phyloP scores from a whole-genome alignment of 92 coral and sea anemone genomes.

The Epizoanthus illoricatus region DNA sequence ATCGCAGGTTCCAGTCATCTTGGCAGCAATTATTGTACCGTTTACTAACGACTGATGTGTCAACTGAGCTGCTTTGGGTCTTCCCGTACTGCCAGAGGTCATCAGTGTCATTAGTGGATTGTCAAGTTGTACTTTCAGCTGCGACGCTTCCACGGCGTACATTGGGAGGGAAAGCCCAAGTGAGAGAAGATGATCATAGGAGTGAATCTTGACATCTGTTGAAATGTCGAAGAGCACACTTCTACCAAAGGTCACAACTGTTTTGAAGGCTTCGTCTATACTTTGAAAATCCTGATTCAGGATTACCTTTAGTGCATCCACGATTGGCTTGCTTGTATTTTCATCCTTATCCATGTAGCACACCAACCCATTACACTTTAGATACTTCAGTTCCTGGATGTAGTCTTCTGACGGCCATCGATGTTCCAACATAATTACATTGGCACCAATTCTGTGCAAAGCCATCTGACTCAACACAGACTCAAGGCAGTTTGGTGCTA shows the following conservation, averaged over 20 bases:
- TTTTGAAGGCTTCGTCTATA: neutral
- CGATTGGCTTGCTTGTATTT: neutral
- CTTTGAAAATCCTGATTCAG: neutral
- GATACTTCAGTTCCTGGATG: neutral
- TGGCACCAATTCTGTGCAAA: neutral
- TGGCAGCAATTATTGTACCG: neutral
- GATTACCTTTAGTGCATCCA: neutral
- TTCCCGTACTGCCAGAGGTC: constrained; percentile 4
- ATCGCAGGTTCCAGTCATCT: neutral
- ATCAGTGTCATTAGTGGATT: neutral
- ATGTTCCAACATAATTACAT: neutral
- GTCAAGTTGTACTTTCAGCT: constrained; percentile 2
- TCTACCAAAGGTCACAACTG: neutral
- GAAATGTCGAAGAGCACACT: neutral
- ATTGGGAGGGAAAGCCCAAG: neutral
- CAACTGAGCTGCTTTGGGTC: neutral
- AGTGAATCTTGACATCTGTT: neutral
- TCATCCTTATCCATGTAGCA: neutral
- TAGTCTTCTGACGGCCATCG: neutral
- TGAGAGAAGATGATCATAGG: neutral
- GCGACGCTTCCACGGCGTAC: neutral
- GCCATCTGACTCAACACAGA: neutral
- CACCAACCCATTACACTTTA: neutral
- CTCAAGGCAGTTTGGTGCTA: constrained; percentile 1
- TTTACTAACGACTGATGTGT: neutral